phyloP scores from a whole-genome alignment of 2,797 vertebrate species.

The Pipistrellus nathusii region DNA sequence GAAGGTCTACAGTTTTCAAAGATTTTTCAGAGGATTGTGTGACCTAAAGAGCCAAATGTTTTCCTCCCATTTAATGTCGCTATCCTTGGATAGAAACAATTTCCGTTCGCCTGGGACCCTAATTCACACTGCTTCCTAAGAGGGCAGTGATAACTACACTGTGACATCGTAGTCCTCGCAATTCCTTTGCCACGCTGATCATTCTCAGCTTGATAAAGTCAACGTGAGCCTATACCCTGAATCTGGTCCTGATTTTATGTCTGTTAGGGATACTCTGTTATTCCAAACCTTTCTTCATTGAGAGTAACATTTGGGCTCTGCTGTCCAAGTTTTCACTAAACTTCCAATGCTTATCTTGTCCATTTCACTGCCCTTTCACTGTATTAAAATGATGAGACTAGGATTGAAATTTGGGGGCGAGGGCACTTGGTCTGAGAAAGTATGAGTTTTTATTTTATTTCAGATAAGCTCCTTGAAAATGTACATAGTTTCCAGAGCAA shows the following conservation, averaged over 20 bases:
- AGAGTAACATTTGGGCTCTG: slow-evolving; percentile 19
- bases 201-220: slow-evolving; percentile 14
- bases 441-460: slow-evolving; percentile 74
- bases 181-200: not conserved
- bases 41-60: not conserved
- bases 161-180: not conserved
- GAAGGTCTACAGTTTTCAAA: not conserved
- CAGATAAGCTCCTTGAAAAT: slow-evolving; percentile 71
- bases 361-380: not conserved
- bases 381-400: not conserved
- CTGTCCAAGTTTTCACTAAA: not conserved
- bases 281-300: slow-evolving; percentile 55
- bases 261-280: slow-evolving; percentile 18
- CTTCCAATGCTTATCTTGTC: not conserved
- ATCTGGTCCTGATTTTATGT: slow-evolving; percentile 63
- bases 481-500: slow-evolving; percentile 68
- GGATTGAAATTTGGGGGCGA: slow-evolving; percentile 12
- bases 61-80: slow-evolving; percentile 1
- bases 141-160: not conserved
- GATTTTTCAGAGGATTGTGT: slow-evolving; percentile 29
- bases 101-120: not conserved
- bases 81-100: not conserved
- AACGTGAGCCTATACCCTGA: not conserved
- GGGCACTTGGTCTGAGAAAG: slow-evolving; percentile 49
- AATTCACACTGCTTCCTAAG: not conserved